phyloP scores from a whole-genome alignment of 2,113 vertebrate genomes.

The mouse (Mus musculus) region GRCm39 chr14:87522501-87523000 shows the following conservation, averaged over 20 bases:
- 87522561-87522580: not conserved
- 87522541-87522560: not conserved
- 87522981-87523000: not conserved
- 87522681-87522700: not conserved
- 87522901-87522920: no score
- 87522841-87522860: no score
- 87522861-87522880: no score
- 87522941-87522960: no score
- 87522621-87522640: not conserved
- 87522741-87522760: no score
- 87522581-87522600: not conserved
- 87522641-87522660: not conserved
- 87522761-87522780: no score
- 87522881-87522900: no score
- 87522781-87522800: no score
- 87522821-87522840: no score
- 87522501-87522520: not conserved
- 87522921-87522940: no score
- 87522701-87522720: not conserved
- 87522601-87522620: not conserved
- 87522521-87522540: not conserved
- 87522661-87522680: not conserved
- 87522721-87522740: no score
- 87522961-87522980: not conserved
- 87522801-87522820: no score